These are phyloP conservation scores for Reinhardtius hippoglossoides DNA, from an alignment of 2,113 vertebrate genomes.

Conservation along the genomic window DNA sequence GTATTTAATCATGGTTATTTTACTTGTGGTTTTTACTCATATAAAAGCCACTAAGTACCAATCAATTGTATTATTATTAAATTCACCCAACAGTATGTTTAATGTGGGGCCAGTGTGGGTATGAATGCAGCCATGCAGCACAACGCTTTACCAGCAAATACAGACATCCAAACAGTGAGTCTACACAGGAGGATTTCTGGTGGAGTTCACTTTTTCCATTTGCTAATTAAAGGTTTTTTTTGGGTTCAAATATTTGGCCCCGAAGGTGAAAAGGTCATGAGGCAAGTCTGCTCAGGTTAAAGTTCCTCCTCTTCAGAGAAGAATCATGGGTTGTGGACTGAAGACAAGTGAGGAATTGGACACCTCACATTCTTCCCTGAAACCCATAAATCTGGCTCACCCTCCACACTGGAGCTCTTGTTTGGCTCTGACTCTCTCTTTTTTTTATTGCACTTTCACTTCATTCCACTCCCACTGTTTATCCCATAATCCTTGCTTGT, in stretches of 20 bases:
- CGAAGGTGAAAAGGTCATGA: constrained; percentile 14
- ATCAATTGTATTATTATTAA: neutral
- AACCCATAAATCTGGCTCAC: constrained; percentile 66
- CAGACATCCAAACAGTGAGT: neutral
- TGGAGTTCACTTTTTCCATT: neutral
- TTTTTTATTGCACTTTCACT: constrained; percentile 54
- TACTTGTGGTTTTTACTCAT: too few species aligned
- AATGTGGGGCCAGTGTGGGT: neutral
- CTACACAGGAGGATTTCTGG: neutral
- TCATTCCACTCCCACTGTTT: constrained; percentile 51
- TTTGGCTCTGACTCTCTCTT: constrained; percentile 44
- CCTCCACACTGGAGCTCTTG: constrained; percentile 63
- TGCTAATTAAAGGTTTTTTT: constrained; percentile 13
- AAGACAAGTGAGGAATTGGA: constrained; percentile 72
- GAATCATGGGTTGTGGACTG: constrained; percentile 57
- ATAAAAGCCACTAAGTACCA: too few species aligned
- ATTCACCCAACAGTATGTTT: neutral
- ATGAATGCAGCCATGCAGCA: neutral
- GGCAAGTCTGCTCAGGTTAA: constrained; percentile 29
- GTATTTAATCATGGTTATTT: neutral
- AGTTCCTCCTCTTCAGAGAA: constrained; percentile 25
- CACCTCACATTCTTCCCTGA: constrained; percentile 69
- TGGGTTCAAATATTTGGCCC: constrained; percentile 9
- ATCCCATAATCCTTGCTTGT: constrained; percentile 60
- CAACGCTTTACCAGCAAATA: neutral